A percentile compares a stretch with the other conserved stretches of the same genome.
phyloP scores from a whole-genome alignment of 2,888 invertebrate genomes.

The Lasioglossum lativentre region DNA sequence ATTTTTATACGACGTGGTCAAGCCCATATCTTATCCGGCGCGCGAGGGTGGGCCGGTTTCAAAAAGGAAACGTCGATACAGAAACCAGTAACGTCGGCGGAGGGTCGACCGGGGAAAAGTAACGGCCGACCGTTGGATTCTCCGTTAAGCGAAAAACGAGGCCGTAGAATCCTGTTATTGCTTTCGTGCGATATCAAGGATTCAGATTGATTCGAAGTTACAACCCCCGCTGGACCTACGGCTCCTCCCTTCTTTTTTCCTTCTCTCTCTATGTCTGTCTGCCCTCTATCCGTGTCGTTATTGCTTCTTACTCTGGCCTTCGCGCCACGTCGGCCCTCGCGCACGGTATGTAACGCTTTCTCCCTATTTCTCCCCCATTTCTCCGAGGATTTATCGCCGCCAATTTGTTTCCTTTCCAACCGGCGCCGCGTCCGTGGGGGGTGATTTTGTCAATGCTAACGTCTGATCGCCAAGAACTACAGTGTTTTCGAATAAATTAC shows the following conservation, averaged over 20 bases:
- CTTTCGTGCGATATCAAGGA: slow-evolving; percentile 53
- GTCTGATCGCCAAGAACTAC: not conserved
- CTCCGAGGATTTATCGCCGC: not conserved
- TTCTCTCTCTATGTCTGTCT: not conserved
- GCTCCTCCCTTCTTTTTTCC: not conserved
- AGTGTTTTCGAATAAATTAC: slow-evolving; percentile 2
- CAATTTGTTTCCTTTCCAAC: not conserved
- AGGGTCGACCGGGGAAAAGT: slow-evolving; percentile 17
- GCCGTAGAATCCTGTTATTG: slow-evolving; percentile 58
- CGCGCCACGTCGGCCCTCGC: not conserved
- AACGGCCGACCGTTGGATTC: slow-evolving; percentile 53
- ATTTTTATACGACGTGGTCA: slow-evolving; percentile 58
- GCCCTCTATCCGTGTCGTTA: not conserved
- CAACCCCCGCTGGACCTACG: slow-evolving; percentile 19
- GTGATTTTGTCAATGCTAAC: not conserved
- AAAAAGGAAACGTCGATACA: slow-evolving; percentile 58
- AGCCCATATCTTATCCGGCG: slow-evolving; percentile 50
- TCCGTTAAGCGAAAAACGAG: slow-evolving; percentile 62
- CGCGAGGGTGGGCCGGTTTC: slow-evolving; percentile 16
- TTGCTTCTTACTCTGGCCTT: not conserved
- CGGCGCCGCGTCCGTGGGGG: not conserved
- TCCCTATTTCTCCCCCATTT: not conserved
- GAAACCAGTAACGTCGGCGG: slow-evolving; percentile 36
- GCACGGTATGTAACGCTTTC: not conserved
- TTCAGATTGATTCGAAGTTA: slow-evolving; percentile 61